Evolutionary conservation across 2,797 vertebrate genomes (phyloP), one percentile per base, ranked within the genome.

Genomic region (Clarias laeviceps): DNA sequence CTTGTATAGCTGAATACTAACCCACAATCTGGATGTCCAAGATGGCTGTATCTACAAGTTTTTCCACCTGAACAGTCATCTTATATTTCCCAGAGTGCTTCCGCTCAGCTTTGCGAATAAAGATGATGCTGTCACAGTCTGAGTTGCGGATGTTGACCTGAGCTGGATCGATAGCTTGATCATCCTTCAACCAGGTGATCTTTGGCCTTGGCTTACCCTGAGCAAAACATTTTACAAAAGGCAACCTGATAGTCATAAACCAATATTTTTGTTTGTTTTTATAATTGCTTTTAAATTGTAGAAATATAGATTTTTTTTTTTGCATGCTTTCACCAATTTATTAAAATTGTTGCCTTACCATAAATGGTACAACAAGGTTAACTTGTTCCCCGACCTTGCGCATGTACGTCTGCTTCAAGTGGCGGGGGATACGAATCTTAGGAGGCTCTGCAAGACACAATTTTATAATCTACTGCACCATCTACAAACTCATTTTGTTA

Each of bases 161-260:
- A 50, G 94, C 93, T 83, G 95, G 96, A 81, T 99, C 97, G 0
- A 99, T 95, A 1, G 94, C 90, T 1, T 92, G 40, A 3, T 96
- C 97, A 0, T 98, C 97, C 82, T 98, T 99, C 91, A 95, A 90
- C 98, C 98, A 99, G 20, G 74, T 96, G 68, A 99, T 95, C 88
- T 98, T 98, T 4, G 98, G 97, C 92, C 97, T 96, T 65, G 98
- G 98, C 93, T 96, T 99, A 72, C 98, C 98, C 98, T 99, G 82
- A n/a, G 86, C 24, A 50, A 50, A 65, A 50, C 78, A 65, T 65
- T 50, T 59, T 61, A 78, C 20, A 37, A 37, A 61, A 37, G 3
- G 5, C 57, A 17, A 15, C 0, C 22, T 37, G 14, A 37, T 40
- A 8, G 37, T n/a, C 3, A 5, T 15, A 17, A 40, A 50, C 50